Evolutionary conservation across 2,113 vertebrate genomes (phyloP).

Genomic region (Oreochromis aureus): DNA sequence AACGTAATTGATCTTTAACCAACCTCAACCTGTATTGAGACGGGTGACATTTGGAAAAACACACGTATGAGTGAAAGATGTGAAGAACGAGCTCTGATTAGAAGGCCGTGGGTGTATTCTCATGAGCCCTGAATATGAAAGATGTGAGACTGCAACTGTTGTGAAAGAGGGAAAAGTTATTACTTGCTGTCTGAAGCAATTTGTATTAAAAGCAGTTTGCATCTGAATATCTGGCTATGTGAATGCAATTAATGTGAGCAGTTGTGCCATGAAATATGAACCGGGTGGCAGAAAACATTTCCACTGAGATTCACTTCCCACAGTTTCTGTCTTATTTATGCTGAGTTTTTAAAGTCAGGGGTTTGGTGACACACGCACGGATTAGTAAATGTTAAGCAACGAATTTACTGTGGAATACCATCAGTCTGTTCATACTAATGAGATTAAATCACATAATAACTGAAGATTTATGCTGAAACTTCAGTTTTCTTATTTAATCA

Average conservation of each 20-base stretch:
- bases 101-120: constrained; percentile 45
- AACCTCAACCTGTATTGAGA: constrained; percentile 8
- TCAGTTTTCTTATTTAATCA: not conserved
- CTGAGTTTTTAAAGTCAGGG: constrained; percentile 42
- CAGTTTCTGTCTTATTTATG: constrained; percentile 35
- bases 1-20: not conserved
- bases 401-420: constrained; percentile 28
- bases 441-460: constrained; percentile 14
- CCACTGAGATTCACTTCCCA: constrained; percentile 22
- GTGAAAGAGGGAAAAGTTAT: constrained; percentile 56
- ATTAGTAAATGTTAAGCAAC: constrained; percentile 38
- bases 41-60: constrained; percentile 45
- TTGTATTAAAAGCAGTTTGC: constrained; percentile 67
- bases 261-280: constrained; percentile 61
- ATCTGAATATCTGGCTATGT: constrained; percentile 49
- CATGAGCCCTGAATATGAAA: constrained; percentile 47
- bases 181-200: constrained; percentile 64
- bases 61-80: not conserved
- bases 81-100: constrained; percentile 41
- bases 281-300: constrained; percentile 34
- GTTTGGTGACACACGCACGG: constrained; percentile 38
- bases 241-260: constrained; percentile 62
- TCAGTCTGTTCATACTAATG: constrained; percentile 9
- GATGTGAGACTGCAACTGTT: constrained; percentile 44
- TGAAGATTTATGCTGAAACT: not conserved